These are phyloP conservation scores for Triplophysa tibetana DNA, from an alignment of 2,113 vertebrate genomes.

Conservation along the genomic window DNA sequence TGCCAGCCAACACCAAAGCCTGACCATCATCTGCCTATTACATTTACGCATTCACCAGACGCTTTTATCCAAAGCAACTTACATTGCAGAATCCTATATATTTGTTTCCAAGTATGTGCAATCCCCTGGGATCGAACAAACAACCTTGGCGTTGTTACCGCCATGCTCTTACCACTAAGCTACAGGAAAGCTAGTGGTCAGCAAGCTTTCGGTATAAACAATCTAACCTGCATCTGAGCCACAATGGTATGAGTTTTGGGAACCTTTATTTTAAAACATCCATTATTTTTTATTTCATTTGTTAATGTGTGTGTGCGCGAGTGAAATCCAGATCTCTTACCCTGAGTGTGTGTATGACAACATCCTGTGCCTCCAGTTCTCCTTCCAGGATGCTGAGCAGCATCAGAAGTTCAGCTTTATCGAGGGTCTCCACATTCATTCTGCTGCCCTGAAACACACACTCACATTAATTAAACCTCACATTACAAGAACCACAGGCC, in stretches of 20 bases:
- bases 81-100: too few relatives aligned
- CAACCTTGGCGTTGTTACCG: too few relatives aligned
- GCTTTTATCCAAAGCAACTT: too few relatives aligned
- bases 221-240: too few relatives aligned
- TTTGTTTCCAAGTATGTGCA: too few relatives aligned
- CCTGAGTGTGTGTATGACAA: conserved; percentile 95
- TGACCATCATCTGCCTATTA: neutral
- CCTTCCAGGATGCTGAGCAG: conserved; percentile 96
- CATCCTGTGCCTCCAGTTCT: conserved; percentile 94
- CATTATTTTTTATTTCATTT: too few relatives aligned
- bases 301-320: conserved; percentile 25
- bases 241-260: too few relatives aligned
- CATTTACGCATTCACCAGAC: neutral
- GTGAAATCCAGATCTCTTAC: conserved; percentile 69
- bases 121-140: too few relatives aligned
- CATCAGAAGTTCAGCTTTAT: conserved; percentile 92
- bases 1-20: neutral
- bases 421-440: conserved; percentile 99
- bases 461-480: neutral
- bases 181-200: too few relatives aligned
- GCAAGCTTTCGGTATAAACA: too few relatives aligned
- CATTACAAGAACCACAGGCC: neutral
- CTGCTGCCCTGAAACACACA: conserved; percentile 78
- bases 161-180: too few relatives aligned
- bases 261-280: too few relatives aligned